Evolutionary conservation across 2,113 vertebrate species (phyloP), one percentile per base, ranked within the genome.

Genomic region (Cyphotilapia sp.): DNA sequence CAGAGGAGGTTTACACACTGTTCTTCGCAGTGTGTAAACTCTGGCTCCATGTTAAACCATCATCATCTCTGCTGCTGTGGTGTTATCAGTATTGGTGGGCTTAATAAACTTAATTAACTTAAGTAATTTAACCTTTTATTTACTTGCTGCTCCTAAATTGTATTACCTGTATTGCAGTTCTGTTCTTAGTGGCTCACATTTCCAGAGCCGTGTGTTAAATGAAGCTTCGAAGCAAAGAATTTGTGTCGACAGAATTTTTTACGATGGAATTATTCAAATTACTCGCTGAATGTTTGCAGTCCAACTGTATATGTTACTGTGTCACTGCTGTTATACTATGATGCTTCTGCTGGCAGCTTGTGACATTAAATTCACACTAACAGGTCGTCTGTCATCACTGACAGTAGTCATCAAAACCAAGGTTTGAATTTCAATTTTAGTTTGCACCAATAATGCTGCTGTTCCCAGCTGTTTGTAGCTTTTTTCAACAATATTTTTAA

Each of bases 61-160:
- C 29, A 61, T 63, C 31, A n/a, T 63, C 59, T 35, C 17, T 35
- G 59, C 31, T 63, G 59, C 59, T 63, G 59, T n/a, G 6, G 59
- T n/a, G 6, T 35, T 35, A 0, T 63, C 59, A n/a, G 2, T 35
- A 0, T 0, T 2, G 17, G 31, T 19, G 31, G 59, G 59, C 29
- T 63, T 35, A 19, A 63, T 63, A 1, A 63, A 33, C 57, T 1
- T 4, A 33, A 61, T 6, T 10, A 33, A 17, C 8, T 14, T 27
- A 27, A 57, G 4, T 9, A 29, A 29, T 27, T 1, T 33, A 61
- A 63, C 5, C 9, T 33, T 61, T 33, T 61, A 10, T 61, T 53
- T 33, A 61, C 59, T 19, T 33, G 57, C 29, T 63, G 59, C 59
- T 63, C 59, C 59, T 63, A 19, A 63, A 11, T 35, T 63, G 59